phyloP scores from a whole-genome alignment of 2,113 vertebrate genomes.

The Gavialis gangeticus region DNA sequence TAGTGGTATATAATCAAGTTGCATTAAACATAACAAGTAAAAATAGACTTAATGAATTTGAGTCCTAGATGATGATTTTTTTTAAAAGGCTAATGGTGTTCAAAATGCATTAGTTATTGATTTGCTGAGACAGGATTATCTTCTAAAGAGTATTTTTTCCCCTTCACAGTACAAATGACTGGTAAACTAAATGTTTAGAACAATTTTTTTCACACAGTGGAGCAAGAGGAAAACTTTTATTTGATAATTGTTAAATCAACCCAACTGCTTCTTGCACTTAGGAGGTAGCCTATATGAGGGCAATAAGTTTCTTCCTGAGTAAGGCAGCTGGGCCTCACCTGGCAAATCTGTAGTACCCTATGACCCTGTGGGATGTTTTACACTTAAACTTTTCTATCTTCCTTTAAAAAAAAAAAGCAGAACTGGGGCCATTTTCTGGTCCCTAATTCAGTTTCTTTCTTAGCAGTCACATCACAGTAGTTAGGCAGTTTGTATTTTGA shows the following conservation, averaged over 20 bases:
- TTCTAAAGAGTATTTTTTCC: conserved; percentile 19
- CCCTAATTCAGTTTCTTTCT: neutral
- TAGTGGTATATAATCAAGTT: neutral
- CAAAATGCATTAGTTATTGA: neutral
- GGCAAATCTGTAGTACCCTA: neutral
- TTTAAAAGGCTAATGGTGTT: neutral
- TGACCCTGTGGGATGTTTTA: neutral
- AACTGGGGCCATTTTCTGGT: rapidly evolving
- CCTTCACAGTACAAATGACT: conserved; percentile 4
- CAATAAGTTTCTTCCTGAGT: conserved; percentile 2
- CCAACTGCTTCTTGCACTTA: conserved; percentile 20
- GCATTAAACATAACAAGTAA: neutral
- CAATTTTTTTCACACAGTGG: neutral
- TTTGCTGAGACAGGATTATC: conserved; percentile 1
- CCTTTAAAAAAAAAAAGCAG: neutral
- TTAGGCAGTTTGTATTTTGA: neutral
- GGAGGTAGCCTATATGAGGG: neutral
- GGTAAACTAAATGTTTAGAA: conserved; percentile 32
- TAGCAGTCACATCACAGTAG: neutral
- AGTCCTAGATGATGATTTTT: neutral
- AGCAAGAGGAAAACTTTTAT: neutral
- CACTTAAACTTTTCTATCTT: neutral
- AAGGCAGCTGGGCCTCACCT: rapidly evolving
- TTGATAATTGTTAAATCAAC: conserved; percentile 8
- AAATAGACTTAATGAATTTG: neutral